A percentile compares a stretch with the other conserved stretches of the same genome.
phyloP scores from a whole-genome alignment of 2,888 invertebrate genomes.

The Hydrotaea cyrtoneurina region DNA sequence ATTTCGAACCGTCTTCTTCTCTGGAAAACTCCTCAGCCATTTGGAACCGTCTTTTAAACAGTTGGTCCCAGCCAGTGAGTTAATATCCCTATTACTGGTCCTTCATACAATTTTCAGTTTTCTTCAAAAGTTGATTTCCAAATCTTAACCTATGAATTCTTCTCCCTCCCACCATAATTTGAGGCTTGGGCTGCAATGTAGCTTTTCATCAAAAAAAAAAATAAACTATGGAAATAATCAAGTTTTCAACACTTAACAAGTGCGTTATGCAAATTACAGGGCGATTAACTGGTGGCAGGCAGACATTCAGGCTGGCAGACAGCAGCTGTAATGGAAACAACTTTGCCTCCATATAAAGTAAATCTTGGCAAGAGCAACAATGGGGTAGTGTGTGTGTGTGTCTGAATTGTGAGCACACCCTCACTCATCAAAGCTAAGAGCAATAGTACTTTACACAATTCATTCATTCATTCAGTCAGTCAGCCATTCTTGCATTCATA shows the following conservation, averaged over 20 bases:
- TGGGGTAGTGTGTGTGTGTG: neutral
- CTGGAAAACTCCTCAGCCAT: too few species aligned
- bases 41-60: too few species aligned
- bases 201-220: constrained; percentile 2
- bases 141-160: neutral
- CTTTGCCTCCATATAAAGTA: neutral
- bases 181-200: neutral
- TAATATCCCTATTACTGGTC: too few species aligned
- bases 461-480: constrained; percentile 5
- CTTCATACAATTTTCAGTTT: too few species aligned
- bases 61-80: too few species aligned
- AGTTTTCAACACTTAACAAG: constrained; percentile 24
- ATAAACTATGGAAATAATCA: constrained; percentile 2
- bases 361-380: neutral
- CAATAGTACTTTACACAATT: neutral
- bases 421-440: neutral
- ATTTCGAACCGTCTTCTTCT: too few species aligned
- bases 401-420: neutral
- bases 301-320: too few species aligned
- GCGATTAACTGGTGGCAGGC: constrained; percentile 29
- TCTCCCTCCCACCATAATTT: neutral
- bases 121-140: too few species aligned
- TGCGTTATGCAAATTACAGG: constrained; percentile 33
- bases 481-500: neutral
- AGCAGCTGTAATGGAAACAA: constrained; percentile 4